Evolutionary conservation across 2,888 invertebrate genomes (phyloP).

Genomic region (Drosophila falleni): DNA sequence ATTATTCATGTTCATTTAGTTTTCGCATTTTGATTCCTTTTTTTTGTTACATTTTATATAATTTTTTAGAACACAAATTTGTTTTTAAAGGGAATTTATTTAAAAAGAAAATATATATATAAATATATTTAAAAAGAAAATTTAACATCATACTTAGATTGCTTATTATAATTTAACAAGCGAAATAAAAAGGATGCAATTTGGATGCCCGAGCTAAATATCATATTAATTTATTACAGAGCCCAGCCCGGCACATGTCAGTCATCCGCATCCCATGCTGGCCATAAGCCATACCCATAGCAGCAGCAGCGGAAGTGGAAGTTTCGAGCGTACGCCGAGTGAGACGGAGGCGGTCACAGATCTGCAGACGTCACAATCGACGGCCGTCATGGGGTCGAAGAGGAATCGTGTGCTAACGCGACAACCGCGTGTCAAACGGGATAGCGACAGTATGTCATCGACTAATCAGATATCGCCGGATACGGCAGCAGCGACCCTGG

Average conservation of each 20-base stretch:
- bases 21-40: too few species aligned
- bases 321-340: slow-evolving; percentile 60
- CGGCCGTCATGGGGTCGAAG: slow-evolving; percentile 86
- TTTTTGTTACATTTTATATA: too few species aligned
- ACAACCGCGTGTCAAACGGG: slow-evolving; percentile 89
- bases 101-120: too few species aligned
- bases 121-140: too few species aligned
- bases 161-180: too few species aligned
- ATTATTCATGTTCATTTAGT: too few species aligned
- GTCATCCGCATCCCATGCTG: slow-evolving; percentile 48
- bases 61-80: too few species aligned
- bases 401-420: slow-evolving; percentile 89
- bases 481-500: slow-evolving; percentile 70
- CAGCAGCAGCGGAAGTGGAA: slow-evolving; percentile 58
- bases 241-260: slow-evolving; percentile 60
- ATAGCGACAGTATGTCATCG: slow-evolving; percentile 86
- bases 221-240: slow-evolving; percentile 48
- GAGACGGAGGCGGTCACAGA: slow-evolving; percentile 49
- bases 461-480: slow-evolving; percentile 84
- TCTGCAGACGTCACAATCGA: slow-evolving; percentile 47
- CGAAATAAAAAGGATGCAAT: too few species aligned
- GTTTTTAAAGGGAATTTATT: too few species aligned
- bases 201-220: neutral
- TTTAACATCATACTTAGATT: too few species aligned
- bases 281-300: slow-evolving; percentile 69